These are phyloP conservation scores for Ophraella communa DNA, from an alignment of 2,888 invertebrate species.

Conservation along the genomic window DNA sequence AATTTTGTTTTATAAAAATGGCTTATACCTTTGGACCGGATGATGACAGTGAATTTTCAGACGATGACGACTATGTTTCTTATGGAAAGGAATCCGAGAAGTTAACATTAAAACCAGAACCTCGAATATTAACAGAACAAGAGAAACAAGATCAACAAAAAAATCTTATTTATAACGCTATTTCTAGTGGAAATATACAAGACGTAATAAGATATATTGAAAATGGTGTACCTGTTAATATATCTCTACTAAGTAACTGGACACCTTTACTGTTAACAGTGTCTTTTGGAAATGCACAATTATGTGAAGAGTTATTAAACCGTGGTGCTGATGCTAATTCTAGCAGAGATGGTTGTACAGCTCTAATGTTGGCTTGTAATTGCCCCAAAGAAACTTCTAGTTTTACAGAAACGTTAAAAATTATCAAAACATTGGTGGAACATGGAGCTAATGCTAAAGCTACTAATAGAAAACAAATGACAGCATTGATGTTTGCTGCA, in stretches of 20 bases:
- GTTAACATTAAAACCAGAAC: conserved; percentile 10
- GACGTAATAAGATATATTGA: conserved; percentile 44
- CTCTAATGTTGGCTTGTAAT: conserved; percentile 70
- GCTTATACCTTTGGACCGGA: conserved; percentile 23
- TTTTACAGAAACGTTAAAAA: conserved; percentile 59
- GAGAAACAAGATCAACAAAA: conserved; percentile 32
- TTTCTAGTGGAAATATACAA: conserved; percentile 38
- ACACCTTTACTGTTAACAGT: conserved; percentile 68
- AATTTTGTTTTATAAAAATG: conserved; percentile 3
- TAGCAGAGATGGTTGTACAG: conserved; percentile 64
- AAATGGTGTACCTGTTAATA: conserved; percentile 57
- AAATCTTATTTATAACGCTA: conserved; percentile 37
- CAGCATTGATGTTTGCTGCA: conserved; percentile 70
- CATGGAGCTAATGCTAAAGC: conserved; percentile 64
- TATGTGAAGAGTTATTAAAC: conserved; percentile 63
- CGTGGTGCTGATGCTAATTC: conserved; percentile 67
- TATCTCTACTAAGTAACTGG: conserved; percentile 65
- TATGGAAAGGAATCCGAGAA: conserved; percentile 14
- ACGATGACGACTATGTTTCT: conserved; percentile 32
- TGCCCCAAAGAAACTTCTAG: conserved; percentile 60
- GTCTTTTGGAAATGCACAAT: conserved; percentile 63
- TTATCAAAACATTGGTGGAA: conserved; percentile 60
- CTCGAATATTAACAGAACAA: conserved; percentile 31
- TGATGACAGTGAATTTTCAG: conserved; percentile 3
- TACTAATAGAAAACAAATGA: conserved; percentile 66